Conservation (phyloP, 1,140 invertebrate species). For the Neotoxoptera formosana region DNA sequence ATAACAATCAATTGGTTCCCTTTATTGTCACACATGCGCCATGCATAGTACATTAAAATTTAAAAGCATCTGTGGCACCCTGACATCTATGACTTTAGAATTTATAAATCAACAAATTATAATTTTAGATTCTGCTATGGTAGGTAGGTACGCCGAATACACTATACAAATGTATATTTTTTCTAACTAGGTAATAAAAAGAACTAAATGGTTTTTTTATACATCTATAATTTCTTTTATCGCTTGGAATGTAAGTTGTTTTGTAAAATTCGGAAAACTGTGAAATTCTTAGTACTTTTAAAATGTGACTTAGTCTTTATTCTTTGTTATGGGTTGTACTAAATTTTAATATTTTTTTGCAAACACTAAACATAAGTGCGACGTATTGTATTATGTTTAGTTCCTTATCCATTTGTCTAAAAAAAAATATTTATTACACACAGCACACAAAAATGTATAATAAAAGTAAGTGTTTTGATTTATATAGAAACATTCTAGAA, state of each 20-base stretch:
- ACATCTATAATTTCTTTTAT: not conserved
- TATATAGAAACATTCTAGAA: too few species aligned
- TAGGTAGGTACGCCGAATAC: not conserved
- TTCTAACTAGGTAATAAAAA: not conserved
- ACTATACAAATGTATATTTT: not conserved
- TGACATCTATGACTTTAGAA: not conserved
- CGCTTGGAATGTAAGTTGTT: not conserved
- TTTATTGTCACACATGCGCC: too few species aligned
- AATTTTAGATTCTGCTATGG: not conserved
- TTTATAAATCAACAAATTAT: not conserved
- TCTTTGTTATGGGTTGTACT: not conserved
- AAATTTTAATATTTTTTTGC: not conserved
- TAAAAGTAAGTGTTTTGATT: not conserved
- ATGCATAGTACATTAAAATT: not conserved
- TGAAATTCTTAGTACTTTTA: not conserved
- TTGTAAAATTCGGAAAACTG: not conserved
- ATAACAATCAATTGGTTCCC: not conserved
- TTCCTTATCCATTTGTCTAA: not conserved
- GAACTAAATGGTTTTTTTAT: not conserved
- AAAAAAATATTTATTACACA: not conserved
- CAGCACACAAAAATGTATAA: not conserved
- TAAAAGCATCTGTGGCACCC: not conserved
- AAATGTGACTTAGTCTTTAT: not conserved
- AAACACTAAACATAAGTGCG: not conserved
- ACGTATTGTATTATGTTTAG: not conserved